Percentiles rank a stretch among this genome's conserved stretches.
Evolutionary conservation across 2,113 vertebrate genomes (phyloP).

Genomic region (Gorsachius goisagi): DNA sequence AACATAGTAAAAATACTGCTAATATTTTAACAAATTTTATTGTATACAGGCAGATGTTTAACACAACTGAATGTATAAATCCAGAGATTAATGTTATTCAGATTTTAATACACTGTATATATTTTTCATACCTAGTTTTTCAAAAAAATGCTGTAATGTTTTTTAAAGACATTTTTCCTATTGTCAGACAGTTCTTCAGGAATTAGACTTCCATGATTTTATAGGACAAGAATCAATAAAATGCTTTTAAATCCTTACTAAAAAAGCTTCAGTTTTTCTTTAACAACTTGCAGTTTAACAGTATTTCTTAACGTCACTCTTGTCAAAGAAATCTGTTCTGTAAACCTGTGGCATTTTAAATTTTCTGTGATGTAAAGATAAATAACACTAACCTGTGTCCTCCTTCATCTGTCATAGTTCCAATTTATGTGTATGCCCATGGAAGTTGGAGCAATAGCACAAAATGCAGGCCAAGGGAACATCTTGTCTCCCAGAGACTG

Average conservation of each 20-base stretch:
- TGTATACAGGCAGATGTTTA: not conserved
- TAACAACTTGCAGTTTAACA: not conserved
- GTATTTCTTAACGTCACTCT: not conserved
- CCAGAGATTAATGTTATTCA: constrained; percentile 38
- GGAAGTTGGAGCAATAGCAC: too few species aligned
- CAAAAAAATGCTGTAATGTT: not conserved
- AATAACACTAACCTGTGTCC: not conserved
- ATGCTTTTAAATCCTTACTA: not conserved
- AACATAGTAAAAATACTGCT: constrained; percentile 26
- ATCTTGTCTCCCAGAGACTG: not conserved
- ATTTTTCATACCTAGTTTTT: constrained; percentile 53
- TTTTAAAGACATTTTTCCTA: constrained; percentile 19
- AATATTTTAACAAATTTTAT: not conserved
- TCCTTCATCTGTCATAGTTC: accelerated
- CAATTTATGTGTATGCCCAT: accelerated
- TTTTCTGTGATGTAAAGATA: not conserved
- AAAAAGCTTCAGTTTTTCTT: not conserved
- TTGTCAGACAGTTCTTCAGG: not conserved
- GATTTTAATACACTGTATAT: constrained; percentile 50
- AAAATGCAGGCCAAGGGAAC: not conserved
- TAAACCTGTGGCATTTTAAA: accelerated
- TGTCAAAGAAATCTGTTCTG: not conserved
- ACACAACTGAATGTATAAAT: constrained; percentile 27
- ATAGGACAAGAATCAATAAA: constrained; percentile 62
- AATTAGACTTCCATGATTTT: not conserved